Evolutionary conservation across 2,888 invertebrate genomes (phyloP).

Genomic region (Cheilosia vernalis): DNA sequence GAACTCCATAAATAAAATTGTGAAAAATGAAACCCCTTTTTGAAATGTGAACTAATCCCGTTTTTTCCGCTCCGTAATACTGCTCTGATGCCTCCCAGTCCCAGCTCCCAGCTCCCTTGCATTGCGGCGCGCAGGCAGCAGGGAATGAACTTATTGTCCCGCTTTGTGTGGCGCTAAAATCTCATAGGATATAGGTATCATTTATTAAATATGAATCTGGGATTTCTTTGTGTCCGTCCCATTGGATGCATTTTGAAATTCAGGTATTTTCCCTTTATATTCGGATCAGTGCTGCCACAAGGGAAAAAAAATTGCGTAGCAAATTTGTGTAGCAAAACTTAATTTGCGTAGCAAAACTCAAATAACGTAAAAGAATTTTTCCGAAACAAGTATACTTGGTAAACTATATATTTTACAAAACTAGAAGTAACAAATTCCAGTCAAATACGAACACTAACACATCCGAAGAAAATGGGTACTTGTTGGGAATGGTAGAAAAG

Average conservation of each 20-base stretch:
- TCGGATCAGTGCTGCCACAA: no score
- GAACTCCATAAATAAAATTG: constrained; percentile 73
- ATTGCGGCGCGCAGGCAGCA: neutral
- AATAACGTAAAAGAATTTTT: no score
- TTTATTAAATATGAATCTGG: constrained; percentile 74
- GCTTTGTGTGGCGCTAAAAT: constrained; percentile 72
- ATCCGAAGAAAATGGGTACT: no score
- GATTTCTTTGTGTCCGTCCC: constrained; percentile 68
- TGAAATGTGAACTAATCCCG: constrained; percentile 71
- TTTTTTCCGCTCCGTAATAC: constrained; percentile 37
- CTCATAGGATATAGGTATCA: constrained; percentile 72
- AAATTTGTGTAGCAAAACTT: no score
- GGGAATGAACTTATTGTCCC: constrained; percentile 56
- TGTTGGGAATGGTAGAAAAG: no score
- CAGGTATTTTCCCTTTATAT: constrained; percentile 58
- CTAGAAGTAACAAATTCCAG: no score
- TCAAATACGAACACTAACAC: no score
- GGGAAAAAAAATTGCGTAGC: no score
- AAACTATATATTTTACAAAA: no score
- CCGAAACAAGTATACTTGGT: no score
- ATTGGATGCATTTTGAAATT: constrained; percentile 71
- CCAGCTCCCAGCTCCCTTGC: neutral
- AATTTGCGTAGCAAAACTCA: no score
- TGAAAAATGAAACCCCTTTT: constrained; percentile 70
- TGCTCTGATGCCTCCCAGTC: constrained; percentile 7